Evolutionary conservation across 1,140 invertebrate genomes (phyloP).

Genomic region (Sminthurides bifidus): DNA sequence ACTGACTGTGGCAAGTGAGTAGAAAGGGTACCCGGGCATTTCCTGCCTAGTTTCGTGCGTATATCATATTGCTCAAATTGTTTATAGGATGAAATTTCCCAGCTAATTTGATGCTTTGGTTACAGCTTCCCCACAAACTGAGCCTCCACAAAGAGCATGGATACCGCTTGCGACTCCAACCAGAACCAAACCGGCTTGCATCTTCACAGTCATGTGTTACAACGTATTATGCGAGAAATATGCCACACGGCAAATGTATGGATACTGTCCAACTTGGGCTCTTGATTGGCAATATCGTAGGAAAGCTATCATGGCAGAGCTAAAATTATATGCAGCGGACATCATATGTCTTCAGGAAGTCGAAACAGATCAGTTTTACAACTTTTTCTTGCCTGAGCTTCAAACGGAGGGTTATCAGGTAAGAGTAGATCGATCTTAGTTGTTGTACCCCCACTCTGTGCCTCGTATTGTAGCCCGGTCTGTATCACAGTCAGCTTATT

Average conservation of each 20-base stretch:
- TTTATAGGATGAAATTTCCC: too few species aligned
- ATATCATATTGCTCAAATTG: too few species aligned
- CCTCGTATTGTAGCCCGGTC: not conserved
- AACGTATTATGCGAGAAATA: slow-evolving; percentile 99
- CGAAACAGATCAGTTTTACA: slow-evolving; percentile 97
- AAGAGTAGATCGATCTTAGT: slow-evolving; percentile 1
- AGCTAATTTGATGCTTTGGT: too few species aligned
- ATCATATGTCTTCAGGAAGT: slow-evolving; percentile 81
- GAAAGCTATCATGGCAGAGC: slow-evolving; percentile 95
- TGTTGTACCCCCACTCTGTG: not conserved
- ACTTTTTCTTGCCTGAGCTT: slow-evolving; percentile 89
- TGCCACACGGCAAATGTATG: slow-evolving; percentile 93
- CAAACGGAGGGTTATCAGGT: slow-evolving; percentile 73
- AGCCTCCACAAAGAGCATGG: slow-evolving; percentile 29
- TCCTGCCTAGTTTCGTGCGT: too few species aligned
- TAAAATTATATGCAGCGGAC: slow-evolving; percentile 89
- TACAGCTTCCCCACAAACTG: slow-evolving; percentile 14
- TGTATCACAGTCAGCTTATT: not conserved
- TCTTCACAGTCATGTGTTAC: slow-evolving; percentile 98
- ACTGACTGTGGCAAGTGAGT: not conserved
- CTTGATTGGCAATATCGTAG: slow-evolving; percentile 96
- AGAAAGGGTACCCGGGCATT: too few species aligned
- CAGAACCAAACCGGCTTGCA: slow-evolving; percentile 36
- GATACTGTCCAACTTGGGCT: slow-evolving; percentile 91
- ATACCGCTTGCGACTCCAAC: slow-evolving; percentile 28